Percentiles rank a stretch among this genome's conserved stretches.
Evolutionary conservation across 2,113 vertebrate genomes (phyloP).

Genomic region (Elephas maximus): DNA sequence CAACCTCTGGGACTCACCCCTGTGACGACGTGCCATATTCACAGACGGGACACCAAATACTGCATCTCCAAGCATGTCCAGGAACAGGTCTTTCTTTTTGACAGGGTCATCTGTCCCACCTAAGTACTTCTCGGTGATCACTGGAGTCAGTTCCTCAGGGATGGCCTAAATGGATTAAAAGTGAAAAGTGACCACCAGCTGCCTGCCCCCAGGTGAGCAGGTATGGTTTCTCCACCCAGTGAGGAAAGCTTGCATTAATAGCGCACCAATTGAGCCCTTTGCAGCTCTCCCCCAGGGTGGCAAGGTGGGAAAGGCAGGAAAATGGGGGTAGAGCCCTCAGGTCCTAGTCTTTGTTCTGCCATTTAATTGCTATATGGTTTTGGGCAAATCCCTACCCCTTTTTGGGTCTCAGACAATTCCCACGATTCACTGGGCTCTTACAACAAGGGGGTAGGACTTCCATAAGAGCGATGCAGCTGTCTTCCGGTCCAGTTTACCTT

Average conservation of each 20-base stretch:
- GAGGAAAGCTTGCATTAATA: fast-evolving
- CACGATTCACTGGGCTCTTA: conserved; percentile 43
- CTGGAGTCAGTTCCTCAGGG: conserved; percentile 11
- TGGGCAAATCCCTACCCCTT: neutral
- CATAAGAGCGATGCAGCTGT: conserved; percentile 7
- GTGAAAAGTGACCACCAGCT: neutral
- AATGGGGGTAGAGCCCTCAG: neutral
- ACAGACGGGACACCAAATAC: conserved; percentile 18
- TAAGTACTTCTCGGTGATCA: conserved; percentile 70
- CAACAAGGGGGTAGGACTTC: neutral
- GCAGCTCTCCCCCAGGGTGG: neutral
- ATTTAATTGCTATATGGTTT: neutral
- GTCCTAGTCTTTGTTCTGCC: too few relatives aligned
- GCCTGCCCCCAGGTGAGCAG: fast-evolving
- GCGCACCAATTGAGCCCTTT: fast-evolving
- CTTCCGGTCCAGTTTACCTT: conserved; percentile 65
- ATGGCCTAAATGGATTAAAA: conserved; percentile 54
- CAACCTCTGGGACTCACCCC: conserved; percentile 65
- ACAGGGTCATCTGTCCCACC: conserved; percentile 55
- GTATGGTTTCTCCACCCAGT: fast-evolving
- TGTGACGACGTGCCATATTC: conserved; percentile 14
- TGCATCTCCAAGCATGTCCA: conserved; percentile 61
- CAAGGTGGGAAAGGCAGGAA: neutral
- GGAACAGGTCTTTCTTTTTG: conserved; percentile 70
- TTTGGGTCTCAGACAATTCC: neutral